These are phyloP conservation scores for Cuniculus paca DNA, from an alignment of 2,797 vertebrate species.

Conservation along the genomic window DNA sequence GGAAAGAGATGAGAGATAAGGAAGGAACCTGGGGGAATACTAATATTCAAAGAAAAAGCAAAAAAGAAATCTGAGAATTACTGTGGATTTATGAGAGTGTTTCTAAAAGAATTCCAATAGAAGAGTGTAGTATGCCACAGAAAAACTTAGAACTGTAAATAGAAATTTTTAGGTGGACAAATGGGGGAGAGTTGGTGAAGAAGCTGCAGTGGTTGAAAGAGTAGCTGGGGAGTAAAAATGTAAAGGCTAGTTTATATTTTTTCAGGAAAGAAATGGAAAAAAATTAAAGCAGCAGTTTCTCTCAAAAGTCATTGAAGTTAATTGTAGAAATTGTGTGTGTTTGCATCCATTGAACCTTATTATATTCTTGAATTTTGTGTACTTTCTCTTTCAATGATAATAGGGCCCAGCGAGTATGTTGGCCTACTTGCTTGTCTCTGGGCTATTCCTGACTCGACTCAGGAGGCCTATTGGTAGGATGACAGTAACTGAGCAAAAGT, in stretches of 20 bases:
- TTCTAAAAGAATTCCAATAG: background rate
- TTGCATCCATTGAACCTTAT: constrained; percentile 21
- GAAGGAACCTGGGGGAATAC: constrained; percentile 17
- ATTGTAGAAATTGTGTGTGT: background rate
- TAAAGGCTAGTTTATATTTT: background rate
- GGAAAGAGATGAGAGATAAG: background rate
- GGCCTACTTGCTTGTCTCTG: constrained; percentile 96
- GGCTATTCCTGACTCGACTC: constrained; percentile 96
- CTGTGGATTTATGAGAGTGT: background rate
- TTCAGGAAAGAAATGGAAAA: constrained; percentile 4
- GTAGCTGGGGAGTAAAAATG: background rate
- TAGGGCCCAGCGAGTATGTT: constrained; percentile 98
- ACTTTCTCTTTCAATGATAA: constrained; percentile 56
- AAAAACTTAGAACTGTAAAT: background rate
- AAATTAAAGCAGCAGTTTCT: background rate
- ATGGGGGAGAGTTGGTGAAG: background rate
- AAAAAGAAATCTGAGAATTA: background rate
- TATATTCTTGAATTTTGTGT: background rate
- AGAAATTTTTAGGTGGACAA: constrained; percentile 16
- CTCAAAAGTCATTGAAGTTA: background rate
- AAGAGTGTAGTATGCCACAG: background rate
- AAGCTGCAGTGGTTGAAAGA: background rate
- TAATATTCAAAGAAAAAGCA: background rate
- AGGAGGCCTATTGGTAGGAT: constrained; percentile 98
- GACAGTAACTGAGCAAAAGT: constrained; percentile 96